Percentiles rank a stretch among this genome's conserved stretches.
phyloP scores from a whole-genome alignment of 2,888 invertebrate species.

The Leptinotarsa peninsularis region DNA sequence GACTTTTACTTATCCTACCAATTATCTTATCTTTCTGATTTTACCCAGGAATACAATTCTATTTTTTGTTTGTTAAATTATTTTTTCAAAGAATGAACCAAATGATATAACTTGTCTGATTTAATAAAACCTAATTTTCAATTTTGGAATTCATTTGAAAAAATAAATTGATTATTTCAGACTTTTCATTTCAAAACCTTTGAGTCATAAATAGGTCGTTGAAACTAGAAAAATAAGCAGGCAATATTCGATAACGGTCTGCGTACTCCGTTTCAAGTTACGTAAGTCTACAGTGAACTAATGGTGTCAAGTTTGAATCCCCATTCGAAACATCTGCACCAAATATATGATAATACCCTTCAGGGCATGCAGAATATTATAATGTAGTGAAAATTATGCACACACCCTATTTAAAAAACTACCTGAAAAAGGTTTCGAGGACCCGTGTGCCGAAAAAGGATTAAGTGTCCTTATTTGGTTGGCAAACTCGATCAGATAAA shows the following conservation, averaged over 20 bases:
- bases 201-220: background rate
- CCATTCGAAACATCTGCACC: constrained; percentile 46
- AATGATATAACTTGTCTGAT: too few relatives aligned
- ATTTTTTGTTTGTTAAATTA: too few relatives aligned
- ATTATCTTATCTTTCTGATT: too few relatives aligned
- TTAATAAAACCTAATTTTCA: too few relatives aligned
- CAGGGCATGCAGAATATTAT: constrained; percentile 48
- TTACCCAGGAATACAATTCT: too few relatives aligned
- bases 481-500: constrained; percentile 55
- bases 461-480: constrained; percentile 53
- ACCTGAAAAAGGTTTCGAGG: constrained; percentile 46
- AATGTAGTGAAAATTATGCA: constrained; percentile 47
- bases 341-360: constrained; percentile 41
- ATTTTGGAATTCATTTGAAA: too few relatives aligned
- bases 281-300: constrained; percentile 27
- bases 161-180: too few relatives aligned
- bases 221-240: background rate
- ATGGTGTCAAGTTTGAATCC: constrained; percentile 41
- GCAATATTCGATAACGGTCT: constrained; percentile 1
- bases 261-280: constrained; percentile 3
- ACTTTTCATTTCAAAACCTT: background rate
- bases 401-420: constrained; percentile 43
- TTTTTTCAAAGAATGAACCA: too few relatives aligned
- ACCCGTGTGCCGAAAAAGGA: constrained; percentile 48
- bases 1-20: too few relatives aligned